Base-by-base conservation (phyloP, 2,888 invertebrate genomes). In the Alloscopus bannaensis region DNA sequence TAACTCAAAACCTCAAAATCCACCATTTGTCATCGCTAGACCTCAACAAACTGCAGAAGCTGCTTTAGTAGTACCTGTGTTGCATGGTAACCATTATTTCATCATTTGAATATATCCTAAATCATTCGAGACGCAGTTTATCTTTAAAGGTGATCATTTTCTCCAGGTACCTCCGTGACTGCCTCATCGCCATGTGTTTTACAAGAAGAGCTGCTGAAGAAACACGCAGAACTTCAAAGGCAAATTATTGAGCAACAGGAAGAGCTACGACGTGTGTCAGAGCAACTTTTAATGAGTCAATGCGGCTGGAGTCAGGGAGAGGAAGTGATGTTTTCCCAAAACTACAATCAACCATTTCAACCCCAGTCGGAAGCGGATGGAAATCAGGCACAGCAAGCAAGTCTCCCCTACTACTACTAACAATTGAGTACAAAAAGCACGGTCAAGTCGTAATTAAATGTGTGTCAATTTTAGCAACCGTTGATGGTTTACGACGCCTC, bases 181-280 rank as follows among this genome's bases (percentile, higher is more conserved):
- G 66, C 82, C 1, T 11, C 82, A 45, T 66, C 81, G 28, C 87
- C 87, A 86, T 90, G 90, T 81, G 91, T 92, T 79, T 87, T 92
- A 18, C 93, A 94, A 89, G 93, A 92, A 86, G 93, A 94, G 89
- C 88, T 93, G 80, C 93, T 95, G 87, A 91, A 93, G 42, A 95
- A 95, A 87, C 95, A 96, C 87, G 94, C 94, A 82, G 94, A 95
- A 87, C 89, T 96, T 80, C 95, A 96, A 87, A 93, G 94, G 86
- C 90, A 95, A 87, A 95, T 96, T 80, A 91, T 93, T 66, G 92
- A 94, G 83, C 95, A 96, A 87, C 95, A 96, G 87, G 95, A 95
- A 87, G 95, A 96, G 88, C 88, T 96, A 83, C 90, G 94, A 52
- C 91, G 93, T 84, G 94, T 96, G 0, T 95, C 95, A n/a, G 95